A percentile compares a stretch with the other conserved stretches of the same genome.
Evolutionary conservation across 2,888 invertebrate species (phyloP).

Genomic region (Lasioglossum zephyrum): DNA sequence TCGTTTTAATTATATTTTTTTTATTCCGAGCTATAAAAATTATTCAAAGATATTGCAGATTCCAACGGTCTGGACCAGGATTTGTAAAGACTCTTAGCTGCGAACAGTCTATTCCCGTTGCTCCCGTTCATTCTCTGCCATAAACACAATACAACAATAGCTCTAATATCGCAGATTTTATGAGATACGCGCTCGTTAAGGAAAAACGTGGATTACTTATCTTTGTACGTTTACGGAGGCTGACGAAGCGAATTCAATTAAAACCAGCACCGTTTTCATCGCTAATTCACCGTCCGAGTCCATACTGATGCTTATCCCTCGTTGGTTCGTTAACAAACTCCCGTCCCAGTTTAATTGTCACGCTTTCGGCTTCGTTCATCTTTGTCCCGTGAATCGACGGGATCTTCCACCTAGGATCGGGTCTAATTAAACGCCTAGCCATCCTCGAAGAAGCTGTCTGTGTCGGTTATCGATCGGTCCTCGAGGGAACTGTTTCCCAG

Average conservation of each 20-base stretch:
- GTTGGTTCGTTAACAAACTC: conserved; percentile 21
- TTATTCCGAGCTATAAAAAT: not conserved
- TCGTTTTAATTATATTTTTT: not conserved
- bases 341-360: not conserved
- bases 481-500: not conserved
- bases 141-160: not conserved
- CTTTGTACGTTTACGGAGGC: not conserved
- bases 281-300: conserved; percentile 5
- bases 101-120: not conserved
- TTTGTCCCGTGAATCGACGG: not conserved
- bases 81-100: not conserved
- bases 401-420: not conserved
- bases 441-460: not conserved
- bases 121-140: not conserved
- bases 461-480: conserved; percentile 4
- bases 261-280: conserved; percentile 23
- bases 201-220: not conserved
- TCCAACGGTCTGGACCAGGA: not conserved
- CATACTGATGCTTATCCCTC: not conserved
- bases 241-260: conserved; percentile 34
- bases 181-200: not conserved
- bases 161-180: not conserved
- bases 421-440: not conserved
- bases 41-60: not conserved
- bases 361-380: not conserved